phyloP scores from a whole-genome alignment of 2,797 vertebrate genomes.

The Takifugu ocellatus region DNA sequence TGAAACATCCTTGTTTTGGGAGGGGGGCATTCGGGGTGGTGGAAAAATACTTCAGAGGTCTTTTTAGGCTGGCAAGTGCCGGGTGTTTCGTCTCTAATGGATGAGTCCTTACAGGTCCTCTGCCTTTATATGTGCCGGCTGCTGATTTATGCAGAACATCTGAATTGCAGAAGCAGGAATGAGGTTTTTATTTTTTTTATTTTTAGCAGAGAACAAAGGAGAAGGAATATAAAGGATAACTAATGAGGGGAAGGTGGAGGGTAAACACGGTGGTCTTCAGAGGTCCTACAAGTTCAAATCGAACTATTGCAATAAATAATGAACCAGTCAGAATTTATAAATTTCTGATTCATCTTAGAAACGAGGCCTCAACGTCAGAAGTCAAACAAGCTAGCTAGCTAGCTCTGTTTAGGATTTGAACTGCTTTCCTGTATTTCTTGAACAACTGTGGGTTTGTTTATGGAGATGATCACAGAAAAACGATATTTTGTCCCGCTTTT shows the following conservation, averaged over 20 bases:
- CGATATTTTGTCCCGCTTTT: no score
- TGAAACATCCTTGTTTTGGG: constrained; percentile 29
- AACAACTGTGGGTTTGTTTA: no score
- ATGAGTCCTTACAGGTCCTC: constrained; percentile 17
- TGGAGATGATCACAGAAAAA: no score
- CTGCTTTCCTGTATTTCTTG: no score
- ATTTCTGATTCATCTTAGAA: no score
- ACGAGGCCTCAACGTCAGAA: no score
- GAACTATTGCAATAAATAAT: background rate
- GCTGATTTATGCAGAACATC: constrained; percentile 59
- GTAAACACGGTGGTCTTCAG: constrained; percentile 42
- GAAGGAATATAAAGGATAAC: constrained; percentile 54
- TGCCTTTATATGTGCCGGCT: constrained; percentile 27
- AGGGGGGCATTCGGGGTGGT: constrained; percentile 21
- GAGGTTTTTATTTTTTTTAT: constrained; percentile 13
- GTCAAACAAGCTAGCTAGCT: no score
- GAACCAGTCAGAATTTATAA: no score
- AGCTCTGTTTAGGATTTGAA: no score
- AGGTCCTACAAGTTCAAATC: constrained; percentile 41
- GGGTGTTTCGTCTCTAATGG: constrained; percentile 49
- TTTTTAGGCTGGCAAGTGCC: constrained; percentile 24
- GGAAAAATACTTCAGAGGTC: constrained; percentile 28
- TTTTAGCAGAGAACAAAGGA: constrained; percentile 36
- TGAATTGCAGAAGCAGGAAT: constrained; percentile 50
- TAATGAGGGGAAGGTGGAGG: constrained; percentile 43